Conservation (phyloP, 2,113 vertebrate species). For the Rhinolophus ferrumequinum region DNA sequence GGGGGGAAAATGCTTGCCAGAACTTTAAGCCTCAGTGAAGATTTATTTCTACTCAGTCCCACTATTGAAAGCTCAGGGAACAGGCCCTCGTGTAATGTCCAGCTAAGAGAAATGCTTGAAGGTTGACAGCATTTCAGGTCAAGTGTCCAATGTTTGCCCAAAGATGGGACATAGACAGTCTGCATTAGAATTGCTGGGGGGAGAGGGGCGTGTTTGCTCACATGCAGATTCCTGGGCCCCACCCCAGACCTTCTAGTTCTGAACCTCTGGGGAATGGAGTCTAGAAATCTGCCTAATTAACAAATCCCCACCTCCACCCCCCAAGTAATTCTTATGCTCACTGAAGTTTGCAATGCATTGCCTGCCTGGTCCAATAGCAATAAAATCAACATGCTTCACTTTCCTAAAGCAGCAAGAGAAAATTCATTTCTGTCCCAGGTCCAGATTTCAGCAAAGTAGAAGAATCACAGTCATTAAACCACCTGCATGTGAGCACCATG, state of each 20-base stretch:
- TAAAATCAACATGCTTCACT: not conserved
- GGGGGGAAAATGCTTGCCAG: not conserved
- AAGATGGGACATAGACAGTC: not conserved
- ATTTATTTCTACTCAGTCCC: not conserved
- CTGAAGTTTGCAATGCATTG: not conserved
- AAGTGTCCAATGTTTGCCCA: not conserved
- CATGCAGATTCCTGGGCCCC: not conserved
- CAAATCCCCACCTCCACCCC: not conserved
- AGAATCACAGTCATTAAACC: not conserved
- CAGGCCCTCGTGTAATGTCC: not conserved
- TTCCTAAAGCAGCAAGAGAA: conserved; percentile 19
- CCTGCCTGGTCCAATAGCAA: not conserved
- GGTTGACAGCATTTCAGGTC: not conserved
- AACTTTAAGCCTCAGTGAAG: not conserved
- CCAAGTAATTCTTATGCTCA: not conserved
- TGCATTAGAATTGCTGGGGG: not conserved
- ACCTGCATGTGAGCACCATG: accelerated
- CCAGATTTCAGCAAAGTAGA: not conserved
- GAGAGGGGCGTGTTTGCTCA: not conserved
- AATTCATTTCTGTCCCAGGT: not conserved
- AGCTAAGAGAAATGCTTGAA: not conserved
- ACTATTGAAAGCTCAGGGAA: not conserved
- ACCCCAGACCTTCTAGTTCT: not conserved
- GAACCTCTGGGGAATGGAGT: not conserved
- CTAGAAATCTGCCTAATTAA: not conserved